Base-by-base conservation (phyloP, 2,888 invertebrate genomes). In the Oligia strigilis region DNA sequence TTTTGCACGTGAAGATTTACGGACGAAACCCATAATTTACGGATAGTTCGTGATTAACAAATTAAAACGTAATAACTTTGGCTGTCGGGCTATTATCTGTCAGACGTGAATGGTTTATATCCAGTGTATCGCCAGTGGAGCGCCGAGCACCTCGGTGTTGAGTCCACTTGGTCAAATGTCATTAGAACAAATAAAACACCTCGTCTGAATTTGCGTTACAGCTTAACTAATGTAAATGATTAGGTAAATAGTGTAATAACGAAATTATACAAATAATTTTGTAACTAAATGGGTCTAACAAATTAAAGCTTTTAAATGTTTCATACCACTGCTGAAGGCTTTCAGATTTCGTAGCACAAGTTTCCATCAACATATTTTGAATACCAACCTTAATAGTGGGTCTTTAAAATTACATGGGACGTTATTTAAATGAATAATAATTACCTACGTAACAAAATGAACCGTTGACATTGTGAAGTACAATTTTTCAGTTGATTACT, bases 401-500 rank as follows among this genome's bases (percentile, higher is more conserved):
- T 76, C 65, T 80, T 65, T 81, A 82, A 78, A 81, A 78, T 86
- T 81, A 81, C 74, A 72, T 40, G 72, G 72, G 23, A 77, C 49
- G 72, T 81, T 89, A 81, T 81, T 87, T 77, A 85, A 83, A 85
- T 85, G 76, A 87, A 85, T 82, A 80, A 81, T 78, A 64, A 82
- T 89, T 88, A 29, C 29, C 29, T 29, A 78, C 77, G 77, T 72
- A 84, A 84, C 71, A 75, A 79, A 84, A 73, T 83, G 80, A 81
- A 88, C 85, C 80, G 80, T 81, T 81, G 80, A 79, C 82, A 82
- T 81, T 83, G 83, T 80, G 77, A 23, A 52, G 81, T 75, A 75
- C 58, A 80, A 70, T 80, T 81, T 88, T 89, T 85, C 84, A 83
- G 77, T 80, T 76, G 78, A 78, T 81, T 89, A 88, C 87, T 83